phyloP scores from a whole-genome alignment of 1,140 invertebrate genomes.

The Drosophila equinoxialis region DNA sequence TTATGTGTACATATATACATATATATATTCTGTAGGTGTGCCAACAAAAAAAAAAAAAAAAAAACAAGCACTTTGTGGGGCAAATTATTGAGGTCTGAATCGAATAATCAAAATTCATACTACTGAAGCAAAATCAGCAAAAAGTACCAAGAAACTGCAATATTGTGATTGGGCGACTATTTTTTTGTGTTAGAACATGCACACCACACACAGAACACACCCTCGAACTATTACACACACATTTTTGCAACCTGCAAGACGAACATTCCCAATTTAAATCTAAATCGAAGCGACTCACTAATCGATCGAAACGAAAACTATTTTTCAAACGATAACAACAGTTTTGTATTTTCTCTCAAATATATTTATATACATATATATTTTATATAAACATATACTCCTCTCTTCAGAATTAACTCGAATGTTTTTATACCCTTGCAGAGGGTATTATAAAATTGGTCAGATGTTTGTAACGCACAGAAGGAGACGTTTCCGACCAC shows the following conservation, averaged over 20 bases:
- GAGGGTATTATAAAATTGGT: too few relatives aligned
- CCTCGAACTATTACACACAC: too few relatives aligned
- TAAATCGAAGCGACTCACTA: background rate
- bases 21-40: background rate
- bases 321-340: background rate
- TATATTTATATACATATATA: background rate
- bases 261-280: constrained; percentile 51
- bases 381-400: constrained; percentile 1
- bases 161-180: constrained; percentile 75
- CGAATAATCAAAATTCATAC: constrained; percentile 68
- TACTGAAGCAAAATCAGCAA: constrained; percentile 32
- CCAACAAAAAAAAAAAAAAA: constrained; percentile 5
- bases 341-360: constrained; percentile 9
- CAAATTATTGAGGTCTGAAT: constrained; percentile 39
- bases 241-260: constrained; percentile 8
- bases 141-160: constrained; percentile 52
- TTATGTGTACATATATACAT: background rate
- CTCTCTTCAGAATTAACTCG: background rate
- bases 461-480: too few relatives aligned
- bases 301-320: background rate
- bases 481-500: too few relatives aligned
- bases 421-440: too few relatives aligned
- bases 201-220: constrained; percentile 16
- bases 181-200: constrained; percentile 54
- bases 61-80: too few relatives aligned